These are phyloP conservation scores for Phyto melanocephala DNA, from an alignment of 2,888 invertebrate species.

Conservation along the genomic window DNA sequence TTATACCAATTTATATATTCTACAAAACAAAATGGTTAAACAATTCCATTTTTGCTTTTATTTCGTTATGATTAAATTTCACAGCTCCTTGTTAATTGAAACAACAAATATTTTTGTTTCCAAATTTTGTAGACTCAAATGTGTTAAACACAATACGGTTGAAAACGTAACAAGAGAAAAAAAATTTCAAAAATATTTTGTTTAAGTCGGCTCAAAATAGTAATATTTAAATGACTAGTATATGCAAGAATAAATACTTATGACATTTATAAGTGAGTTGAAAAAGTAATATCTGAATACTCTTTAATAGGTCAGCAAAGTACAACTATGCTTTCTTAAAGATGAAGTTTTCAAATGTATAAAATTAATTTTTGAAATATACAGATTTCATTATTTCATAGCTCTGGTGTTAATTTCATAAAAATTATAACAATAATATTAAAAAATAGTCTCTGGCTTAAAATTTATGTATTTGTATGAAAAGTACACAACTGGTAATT, in stretches of 20 bases:
- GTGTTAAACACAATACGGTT: conserved; percentile 15
- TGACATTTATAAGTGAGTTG: no score
- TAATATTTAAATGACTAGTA: neutral
- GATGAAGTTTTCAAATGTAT: no score
- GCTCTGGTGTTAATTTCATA: neutral
- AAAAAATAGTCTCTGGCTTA: neutral
- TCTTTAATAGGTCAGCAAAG: no score
- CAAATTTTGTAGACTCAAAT: neutral
- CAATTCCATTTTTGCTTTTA: conserved; percentile 6
- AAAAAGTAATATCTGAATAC: no score
- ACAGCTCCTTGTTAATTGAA: conserved; percentile 47
- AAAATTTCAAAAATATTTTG: no score
- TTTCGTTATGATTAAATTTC: conserved; percentile 44
- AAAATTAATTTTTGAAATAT: no score
- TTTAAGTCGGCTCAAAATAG: neutral
- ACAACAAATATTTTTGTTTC: conserved; percentile 20
- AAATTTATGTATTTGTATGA: neutral
- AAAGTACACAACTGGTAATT: neutral
- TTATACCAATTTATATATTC: conserved; percentile 9
- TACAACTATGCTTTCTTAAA: no score
- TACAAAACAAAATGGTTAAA: conserved; percentile 33
- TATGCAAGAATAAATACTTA: neutral
- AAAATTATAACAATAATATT: neutral
- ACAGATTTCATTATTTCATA: neutral
- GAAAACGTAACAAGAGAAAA: neutral